Evolutionary conservation across 2,888 invertebrate species (phyloP), one percentile per base, ranked within the genome.

Genomic region (Zygothrica quintamaculata): DNA sequence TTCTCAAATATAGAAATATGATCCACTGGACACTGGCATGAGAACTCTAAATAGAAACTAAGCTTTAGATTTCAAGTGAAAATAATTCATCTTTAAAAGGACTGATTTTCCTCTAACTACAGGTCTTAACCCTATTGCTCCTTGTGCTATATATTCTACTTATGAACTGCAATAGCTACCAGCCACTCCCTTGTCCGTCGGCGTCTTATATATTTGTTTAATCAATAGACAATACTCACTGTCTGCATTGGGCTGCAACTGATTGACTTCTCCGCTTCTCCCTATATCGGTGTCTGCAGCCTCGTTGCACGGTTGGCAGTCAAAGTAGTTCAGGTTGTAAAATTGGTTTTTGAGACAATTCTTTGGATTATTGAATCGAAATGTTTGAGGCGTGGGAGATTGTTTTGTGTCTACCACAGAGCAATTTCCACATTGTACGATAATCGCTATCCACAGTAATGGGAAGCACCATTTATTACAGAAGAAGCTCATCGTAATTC

Each of bases 281-380:
- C 25, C 7, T 11, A 15, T 18, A 36, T 13, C 65, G 5, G 42
- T 39, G 4, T 73, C 74, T 46, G 67, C 79, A 46, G 64, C 68
- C 39, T 74, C 72, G 26, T 81, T 89, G 82, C 93, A 93, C 0
- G 89, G 70, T 15, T 87, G 65, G 82, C 93, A 93, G 40, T 91
- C 90, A 57, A 93, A 91, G 22, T 89, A 88, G 73, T 91, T 89
- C 34, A 91, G 73, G 87, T 92, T 91, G 61, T 92, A 93, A 80
- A 92, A 92, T 79, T 93, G 92, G 65, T 90, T 90, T 56, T 72
- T 76, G 33, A 87, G 89, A 78, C 93, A 93, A 64, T 89, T 61
- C 55, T 65, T 64, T 3, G 77, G 66, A 43, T 77, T 64, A 25
- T 75, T 77, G 53, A 82, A 88, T 0, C 74, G 66, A 65, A 88